These are phyloP conservation scores for Leptobrachium ailaonicum DNA, from an alignment of 2,113 vertebrate genomes.

Conservation along the genomic window DNA sequence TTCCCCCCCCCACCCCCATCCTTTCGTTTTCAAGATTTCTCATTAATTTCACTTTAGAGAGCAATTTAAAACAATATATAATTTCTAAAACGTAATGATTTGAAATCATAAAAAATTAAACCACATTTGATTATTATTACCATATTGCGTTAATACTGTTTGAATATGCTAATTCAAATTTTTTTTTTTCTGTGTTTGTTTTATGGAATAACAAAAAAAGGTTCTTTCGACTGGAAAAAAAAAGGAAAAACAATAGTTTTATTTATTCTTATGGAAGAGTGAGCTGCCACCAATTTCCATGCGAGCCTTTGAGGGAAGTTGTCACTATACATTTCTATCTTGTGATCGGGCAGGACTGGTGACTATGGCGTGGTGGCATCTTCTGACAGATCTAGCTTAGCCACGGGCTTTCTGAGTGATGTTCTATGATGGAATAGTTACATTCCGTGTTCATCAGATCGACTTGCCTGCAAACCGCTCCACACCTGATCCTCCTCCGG, in stretches of 20 bases:
- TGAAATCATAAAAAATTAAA: too few species aligned
- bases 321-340: slow-evolving; percentile 38
- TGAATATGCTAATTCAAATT: too few species aligned
- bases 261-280: slow-evolving; percentile 27
- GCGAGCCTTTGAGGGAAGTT: slow-evolving; percentile 41
- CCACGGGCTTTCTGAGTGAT: slow-evolving; percentile 19
- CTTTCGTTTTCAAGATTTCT: too few species aligned
- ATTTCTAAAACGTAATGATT: too few species aligned
- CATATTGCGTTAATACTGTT: too few species aligned
- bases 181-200: too few species aligned
- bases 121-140: too few species aligned
- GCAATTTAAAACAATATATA: too few species aligned
- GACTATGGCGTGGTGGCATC: slow-evolving; percentile 37
- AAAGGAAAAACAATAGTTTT: slow-evolving; percentile 1
- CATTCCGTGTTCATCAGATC: not conserved
- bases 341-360: slow-evolving; percentile 18
- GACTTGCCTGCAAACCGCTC: not conserved
- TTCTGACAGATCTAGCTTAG: slow-evolving; percentile 31
- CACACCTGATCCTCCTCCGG: not conserved
- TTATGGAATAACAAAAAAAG: too few species aligned
- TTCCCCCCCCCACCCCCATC: too few species aligned
- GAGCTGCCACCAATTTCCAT: slow-evolving; percentile 28
- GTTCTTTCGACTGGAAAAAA: too few species aligned
- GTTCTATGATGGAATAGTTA: slow-evolving; percentile 11
- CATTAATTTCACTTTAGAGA: too few species aligned